Conservation (phyloP, 2,888 invertebrate species). For the Drosophila atripex region DNA sequence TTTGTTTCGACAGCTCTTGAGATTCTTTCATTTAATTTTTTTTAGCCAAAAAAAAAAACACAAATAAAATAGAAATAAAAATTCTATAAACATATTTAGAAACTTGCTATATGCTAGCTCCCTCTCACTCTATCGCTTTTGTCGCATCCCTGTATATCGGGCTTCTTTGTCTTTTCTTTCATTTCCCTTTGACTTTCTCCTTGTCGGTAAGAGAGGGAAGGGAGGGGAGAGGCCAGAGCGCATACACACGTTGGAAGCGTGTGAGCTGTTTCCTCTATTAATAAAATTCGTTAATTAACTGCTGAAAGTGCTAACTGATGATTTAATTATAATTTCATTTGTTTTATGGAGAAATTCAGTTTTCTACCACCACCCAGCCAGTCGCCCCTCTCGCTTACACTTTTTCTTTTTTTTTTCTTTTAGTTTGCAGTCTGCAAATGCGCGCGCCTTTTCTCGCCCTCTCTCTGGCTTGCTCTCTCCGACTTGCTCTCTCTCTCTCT, state of each 20-base stretch:
- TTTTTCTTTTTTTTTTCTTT: not conserved
- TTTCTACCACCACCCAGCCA: not conserved
- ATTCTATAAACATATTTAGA: not conserved
- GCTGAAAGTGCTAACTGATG: slow-evolving; percentile 27
- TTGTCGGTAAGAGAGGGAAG: not conserved
- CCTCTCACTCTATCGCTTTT: not conserved
- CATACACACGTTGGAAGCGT: not conserved
- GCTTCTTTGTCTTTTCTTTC: not conserved
- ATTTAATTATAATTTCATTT: slow-evolving; percentile 41
- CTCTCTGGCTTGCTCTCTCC: not conserved
- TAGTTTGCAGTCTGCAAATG: slow-evolving; percentile 45
- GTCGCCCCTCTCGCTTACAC: not conserved
- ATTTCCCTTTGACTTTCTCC: slow-evolving; percentile 2
- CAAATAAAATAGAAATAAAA: too few species aligned
- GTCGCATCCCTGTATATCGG: not conserved
- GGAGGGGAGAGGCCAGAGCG: too few species aligned
- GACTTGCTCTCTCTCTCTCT: slow-evolving; percentile 6
- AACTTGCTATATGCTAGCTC: not conserved
- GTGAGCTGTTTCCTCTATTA: slow-evolving; percentile 1
- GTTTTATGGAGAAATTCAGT: slow-evolving; percentile 45
- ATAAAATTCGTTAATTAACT: slow-evolving; percentile 7
- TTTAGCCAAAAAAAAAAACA: too few species aligned
- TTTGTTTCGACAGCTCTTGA: not conserved
- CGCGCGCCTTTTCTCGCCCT: slow-evolving; percentile 34
- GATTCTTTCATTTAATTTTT: not conserved